These are phyloP conservation scores for Oostethus manadensis DNA, from an alignment of 2,113 vertebrate genomes.

Conservation along the genomic window DNA sequence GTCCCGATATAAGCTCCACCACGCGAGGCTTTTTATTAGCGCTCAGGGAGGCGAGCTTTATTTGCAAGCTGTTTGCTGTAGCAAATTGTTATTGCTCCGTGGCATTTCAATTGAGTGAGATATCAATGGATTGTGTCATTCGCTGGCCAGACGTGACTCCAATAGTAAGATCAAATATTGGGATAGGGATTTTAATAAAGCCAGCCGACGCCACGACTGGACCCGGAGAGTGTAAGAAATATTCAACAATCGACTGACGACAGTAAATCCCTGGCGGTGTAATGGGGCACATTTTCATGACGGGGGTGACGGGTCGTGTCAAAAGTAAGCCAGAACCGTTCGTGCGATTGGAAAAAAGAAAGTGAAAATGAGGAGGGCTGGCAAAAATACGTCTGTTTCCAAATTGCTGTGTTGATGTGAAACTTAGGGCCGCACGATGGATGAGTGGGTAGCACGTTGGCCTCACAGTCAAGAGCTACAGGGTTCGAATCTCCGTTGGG, in stretches of 20 bases:
- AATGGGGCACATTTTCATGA: no score
- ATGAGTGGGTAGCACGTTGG: no score
- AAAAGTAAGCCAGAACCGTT: no score
- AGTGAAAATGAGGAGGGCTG: no score
- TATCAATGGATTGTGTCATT: constrained; percentile 64
- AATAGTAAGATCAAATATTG: constrained; percentile 50
- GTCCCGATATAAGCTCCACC: constrained; percentile 58
- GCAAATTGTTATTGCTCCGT: constrained; percentile 67
- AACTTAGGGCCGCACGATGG: no score
- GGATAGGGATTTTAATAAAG: constrained; percentile 64
- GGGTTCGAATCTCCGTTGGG: no score
- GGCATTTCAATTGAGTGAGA: constrained; percentile 67
- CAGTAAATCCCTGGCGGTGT: background rate
- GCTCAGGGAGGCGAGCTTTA: constrained; percentile 61
- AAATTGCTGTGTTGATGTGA: constrained; percentile 23
- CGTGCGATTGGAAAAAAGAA: no score
- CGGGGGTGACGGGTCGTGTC: no score
- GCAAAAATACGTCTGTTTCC: constrained; percentile 2
- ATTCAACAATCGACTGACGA: constrained; percentile 32
- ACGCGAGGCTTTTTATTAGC: constrained; percentile 58
- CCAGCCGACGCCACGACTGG: constrained; percentile 35
- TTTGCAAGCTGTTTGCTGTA: constrained; percentile 69
- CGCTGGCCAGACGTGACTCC: constrained; percentile 46
- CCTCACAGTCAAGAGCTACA: no score
- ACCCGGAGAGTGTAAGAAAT: constrained; percentile 32